These are phyloP conservation scores for Cariama cristata DNA, from an alignment of 2,113 vertebrate species.

Conservation along the genomic window DNA sequence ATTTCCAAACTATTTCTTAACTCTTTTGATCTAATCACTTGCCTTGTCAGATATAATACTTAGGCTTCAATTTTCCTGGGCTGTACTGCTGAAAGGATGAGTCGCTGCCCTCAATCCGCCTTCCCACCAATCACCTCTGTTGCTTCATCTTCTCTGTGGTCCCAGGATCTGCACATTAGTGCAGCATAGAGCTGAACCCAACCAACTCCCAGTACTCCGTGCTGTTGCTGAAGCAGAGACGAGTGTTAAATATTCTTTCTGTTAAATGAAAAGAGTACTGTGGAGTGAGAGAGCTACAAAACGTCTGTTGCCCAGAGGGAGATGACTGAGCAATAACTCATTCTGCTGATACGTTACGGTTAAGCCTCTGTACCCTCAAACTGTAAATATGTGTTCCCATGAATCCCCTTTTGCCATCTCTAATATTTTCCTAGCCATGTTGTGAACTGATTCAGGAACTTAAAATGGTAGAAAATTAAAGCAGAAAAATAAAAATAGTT, in stretches of 20 bases:
- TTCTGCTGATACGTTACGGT: neutral
- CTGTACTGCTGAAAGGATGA: neutral
- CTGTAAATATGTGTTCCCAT: neutral
- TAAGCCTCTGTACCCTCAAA: neutral
- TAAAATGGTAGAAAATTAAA: neutral
- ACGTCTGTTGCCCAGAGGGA: neutral
- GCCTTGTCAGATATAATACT: neutral
- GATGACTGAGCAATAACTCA: neutral
- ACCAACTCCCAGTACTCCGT: rapidly evolving
- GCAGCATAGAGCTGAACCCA: neutral
- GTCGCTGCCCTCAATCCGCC: neutral
- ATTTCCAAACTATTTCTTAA: neutral
- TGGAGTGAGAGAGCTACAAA: neutral
- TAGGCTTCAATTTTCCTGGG: neutral
- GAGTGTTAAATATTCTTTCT: neutral
- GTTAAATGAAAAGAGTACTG: neutral
- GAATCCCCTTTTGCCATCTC: neutral
- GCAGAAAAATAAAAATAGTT: neutral
- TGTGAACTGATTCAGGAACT: neutral
- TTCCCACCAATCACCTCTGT: neutral
- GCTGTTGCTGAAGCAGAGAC: neutral
- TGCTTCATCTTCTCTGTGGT: neutral
- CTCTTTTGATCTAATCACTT: neutral
- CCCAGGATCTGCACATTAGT: rapidly evolving
- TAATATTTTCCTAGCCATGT: neutral